Evolutionary conservation across 2,888 invertebrate genomes (phyloP).

Genomic region (Drosophila sordidula): DNA sequence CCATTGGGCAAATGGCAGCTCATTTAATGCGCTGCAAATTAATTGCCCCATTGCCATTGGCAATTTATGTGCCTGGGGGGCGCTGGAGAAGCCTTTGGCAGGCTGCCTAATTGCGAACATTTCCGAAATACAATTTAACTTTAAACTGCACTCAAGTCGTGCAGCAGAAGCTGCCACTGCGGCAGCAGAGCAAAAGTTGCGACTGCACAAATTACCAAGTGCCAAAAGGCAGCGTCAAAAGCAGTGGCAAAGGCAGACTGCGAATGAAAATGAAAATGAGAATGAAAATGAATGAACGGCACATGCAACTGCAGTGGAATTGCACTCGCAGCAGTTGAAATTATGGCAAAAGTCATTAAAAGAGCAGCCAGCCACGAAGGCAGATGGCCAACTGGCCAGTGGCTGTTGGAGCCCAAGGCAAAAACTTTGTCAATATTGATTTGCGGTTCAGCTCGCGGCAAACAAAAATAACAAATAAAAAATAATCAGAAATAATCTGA

Average conservation of each 20-base stretch:
- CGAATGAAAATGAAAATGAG: slow-evolving; percentile 33
- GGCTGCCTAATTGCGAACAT: slow-evolving; percentile 81
- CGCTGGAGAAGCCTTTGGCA: slow-evolving; percentile 67
- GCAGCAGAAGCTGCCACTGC: slow-evolving; percentile 27
- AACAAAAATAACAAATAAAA: slow-evolving; percentile 29
- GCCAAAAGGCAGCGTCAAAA: slow-evolving; percentile 57
- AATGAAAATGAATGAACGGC: slow-evolving; percentile 39
- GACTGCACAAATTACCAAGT: slow-evolving; percentile 69
- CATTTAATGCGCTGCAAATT: slow-evolving; percentile 76
- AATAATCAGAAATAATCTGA: slow-evolving; percentile 46
- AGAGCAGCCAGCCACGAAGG: slow-evolving; percentile 44
- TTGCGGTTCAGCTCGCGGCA: slow-evolving; percentile 60
- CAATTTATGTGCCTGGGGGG: slow-evolving; percentile 60
- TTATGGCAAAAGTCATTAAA: slow-evolving; percentile 77
- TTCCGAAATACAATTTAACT: slow-evolving; percentile 81
- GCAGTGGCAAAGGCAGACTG: slow-evolving; percentile 18
- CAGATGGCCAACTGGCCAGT: slow-evolving; percentile 13
- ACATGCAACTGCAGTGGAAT: slow-evolving; percentile 52
- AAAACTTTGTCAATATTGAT: slow-evolving; percentile 75
- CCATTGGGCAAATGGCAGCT: slow-evolving; percentile 62
- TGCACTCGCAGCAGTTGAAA: slow-evolving; percentile 56
- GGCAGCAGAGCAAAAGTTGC: slow-evolving; percentile 60
- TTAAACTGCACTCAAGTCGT: slow-evolving; percentile 81
- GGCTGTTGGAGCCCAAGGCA: slow-evolving; percentile 4
- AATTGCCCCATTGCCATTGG: slow-evolving; percentile 76